Evolutionary conservation across 1,140 invertebrate species (phyloP).

Genomic region (Ctenoplectra terminalis): DNA sequence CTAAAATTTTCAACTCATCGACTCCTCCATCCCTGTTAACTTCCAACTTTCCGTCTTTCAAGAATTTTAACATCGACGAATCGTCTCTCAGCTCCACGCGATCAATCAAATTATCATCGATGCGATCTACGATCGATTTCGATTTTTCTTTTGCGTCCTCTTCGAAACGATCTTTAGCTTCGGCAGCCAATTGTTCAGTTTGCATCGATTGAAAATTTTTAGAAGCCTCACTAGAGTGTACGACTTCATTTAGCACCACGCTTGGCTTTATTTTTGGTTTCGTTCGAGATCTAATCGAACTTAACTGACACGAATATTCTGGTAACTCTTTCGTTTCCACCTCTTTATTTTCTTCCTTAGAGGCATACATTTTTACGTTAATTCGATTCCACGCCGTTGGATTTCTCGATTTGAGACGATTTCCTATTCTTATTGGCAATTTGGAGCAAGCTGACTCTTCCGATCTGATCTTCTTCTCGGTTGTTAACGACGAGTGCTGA

Average conservation of each 20-base stretch:
- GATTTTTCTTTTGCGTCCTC: not conserved
- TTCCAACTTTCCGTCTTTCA: not conserved
- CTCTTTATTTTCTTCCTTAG: not conserved
- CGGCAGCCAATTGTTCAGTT: not conserved
- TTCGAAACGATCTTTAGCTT: too few species aligned
- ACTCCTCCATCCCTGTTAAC: too few species aligned
- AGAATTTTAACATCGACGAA: not conserved
- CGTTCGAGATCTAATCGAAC: conserved; percentile 19
- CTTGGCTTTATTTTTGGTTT: conserved; percentile 24
- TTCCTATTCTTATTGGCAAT: conserved; percentile 53
- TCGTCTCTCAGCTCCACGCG: not conserved
- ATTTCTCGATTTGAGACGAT: conserved; percentile 37
- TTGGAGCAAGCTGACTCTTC: not conserved
- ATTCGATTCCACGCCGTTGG: not conserved
- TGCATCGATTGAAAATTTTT: not conserved
- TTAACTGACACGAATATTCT: not conserved
- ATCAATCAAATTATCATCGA: not conserved
- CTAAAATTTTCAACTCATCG: not conserved
- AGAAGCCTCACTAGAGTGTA: not conserved
- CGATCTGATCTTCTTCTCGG: not conserved
- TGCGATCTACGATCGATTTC: not conserved
- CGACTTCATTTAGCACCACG: not conserved
- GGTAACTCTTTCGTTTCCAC: too few species aligned
- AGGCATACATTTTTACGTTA: not conserved
- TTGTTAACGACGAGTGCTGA: not conserved